Evolutionary conservation across 2,797 vertebrate species (phyloP).

Genomic region (Oceanodroma leucorhoa): DNA sequence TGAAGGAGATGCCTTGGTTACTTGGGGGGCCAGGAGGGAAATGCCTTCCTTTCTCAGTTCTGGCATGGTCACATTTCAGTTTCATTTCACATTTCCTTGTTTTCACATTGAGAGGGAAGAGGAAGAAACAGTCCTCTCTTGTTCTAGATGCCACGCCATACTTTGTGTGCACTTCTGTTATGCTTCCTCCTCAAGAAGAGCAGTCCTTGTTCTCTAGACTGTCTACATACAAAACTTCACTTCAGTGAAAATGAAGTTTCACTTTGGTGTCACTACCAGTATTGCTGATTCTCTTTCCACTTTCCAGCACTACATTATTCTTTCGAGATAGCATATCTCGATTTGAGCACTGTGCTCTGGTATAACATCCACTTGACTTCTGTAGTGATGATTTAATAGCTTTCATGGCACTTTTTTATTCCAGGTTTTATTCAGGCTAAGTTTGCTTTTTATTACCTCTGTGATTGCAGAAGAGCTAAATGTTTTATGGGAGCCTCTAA

Average conservation of each 20-base stretch:
- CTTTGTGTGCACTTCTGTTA: background rate
- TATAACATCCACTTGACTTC: background rate
- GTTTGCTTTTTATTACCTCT: background rate
- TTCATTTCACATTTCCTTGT: background rate
- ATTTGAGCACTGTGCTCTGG: background rate
- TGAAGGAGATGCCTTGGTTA: background rate
- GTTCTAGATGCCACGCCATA: background rate
- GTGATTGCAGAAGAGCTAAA: background rate
- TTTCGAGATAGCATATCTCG: background rate
- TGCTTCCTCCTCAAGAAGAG: background rate
- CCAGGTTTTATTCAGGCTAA: background rate
- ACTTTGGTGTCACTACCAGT: rapidly evolving
- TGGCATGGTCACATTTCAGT: background rate
- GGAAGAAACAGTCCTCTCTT: background rate
- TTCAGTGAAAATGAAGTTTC: background rate
- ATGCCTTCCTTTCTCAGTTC: background rate
- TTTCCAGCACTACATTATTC: background rate
- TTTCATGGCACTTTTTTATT: background rate
- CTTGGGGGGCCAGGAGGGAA: background rate
- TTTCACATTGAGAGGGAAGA: background rate
- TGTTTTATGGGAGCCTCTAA: background rate
- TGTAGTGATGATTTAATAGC: background rate
- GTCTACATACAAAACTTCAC: rapidly evolving
- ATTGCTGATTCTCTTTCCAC: rapidly evolving
- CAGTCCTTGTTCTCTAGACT: background rate